Conservation (phyloP, 2,113 vertebrate genomes). For the Actenoides hombroni region DNA sequence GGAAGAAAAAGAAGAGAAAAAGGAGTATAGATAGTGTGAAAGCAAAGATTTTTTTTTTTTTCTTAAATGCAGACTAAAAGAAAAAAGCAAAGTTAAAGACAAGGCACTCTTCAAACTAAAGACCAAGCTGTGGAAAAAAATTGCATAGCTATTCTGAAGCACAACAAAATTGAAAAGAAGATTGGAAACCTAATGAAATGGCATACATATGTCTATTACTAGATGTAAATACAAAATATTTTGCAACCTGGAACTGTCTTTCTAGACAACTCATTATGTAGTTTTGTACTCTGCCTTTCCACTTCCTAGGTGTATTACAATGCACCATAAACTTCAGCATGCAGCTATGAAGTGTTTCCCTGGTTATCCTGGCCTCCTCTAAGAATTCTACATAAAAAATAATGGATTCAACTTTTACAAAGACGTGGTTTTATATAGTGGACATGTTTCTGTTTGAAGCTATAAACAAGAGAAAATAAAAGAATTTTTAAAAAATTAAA, state of each 20-base stretch:
- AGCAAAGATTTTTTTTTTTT: background rate
- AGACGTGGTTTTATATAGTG: background rate
- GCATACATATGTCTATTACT: background rate
- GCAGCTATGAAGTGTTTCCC: background rate
- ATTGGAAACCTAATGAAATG: background rate
- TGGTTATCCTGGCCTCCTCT: background rate
- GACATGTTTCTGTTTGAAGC: background rate
- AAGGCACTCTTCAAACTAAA: background rate
- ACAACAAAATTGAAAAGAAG: background rate
- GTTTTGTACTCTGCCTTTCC: background rate
- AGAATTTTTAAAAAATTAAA: background rate
- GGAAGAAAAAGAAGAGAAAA: too few species aligned
- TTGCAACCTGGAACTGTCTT: background rate
- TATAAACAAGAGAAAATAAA: background rate
- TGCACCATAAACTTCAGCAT: background rate
- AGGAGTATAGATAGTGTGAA: background rate
- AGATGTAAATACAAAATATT: background rate
- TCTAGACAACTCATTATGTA: background rate
- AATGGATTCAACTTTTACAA: background rate
- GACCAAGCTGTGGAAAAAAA: background rate
- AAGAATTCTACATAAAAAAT: background rate
- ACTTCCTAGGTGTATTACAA: background rate
- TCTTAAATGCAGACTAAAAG: background rate
- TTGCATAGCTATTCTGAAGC: background rate
- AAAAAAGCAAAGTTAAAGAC: background rate